A percentile compares a stretch with the other conserved stretches of the same genome.
phyloP scores from a whole-genome alignment of 2,888 invertebrate species.

The Myopa tessellatipennis region DNA sequence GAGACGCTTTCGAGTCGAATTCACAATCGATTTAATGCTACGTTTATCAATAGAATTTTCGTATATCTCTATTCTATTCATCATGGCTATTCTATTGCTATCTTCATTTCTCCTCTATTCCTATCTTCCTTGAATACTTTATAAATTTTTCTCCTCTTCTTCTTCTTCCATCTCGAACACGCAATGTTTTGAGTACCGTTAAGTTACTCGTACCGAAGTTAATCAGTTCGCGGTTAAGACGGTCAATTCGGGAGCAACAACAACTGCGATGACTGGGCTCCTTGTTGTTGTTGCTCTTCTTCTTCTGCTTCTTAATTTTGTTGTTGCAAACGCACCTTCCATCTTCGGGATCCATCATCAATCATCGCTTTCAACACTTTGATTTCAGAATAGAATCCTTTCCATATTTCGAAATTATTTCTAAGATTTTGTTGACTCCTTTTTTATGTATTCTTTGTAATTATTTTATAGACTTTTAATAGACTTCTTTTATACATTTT shows the following conservation, averaged over 20 bases:
- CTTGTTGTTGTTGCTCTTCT: neutral
- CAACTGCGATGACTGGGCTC: neutral
- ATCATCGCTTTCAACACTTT: no score
- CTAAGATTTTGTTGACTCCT: neutral
- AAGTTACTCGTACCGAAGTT: conserved; percentile 11
- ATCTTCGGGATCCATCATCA: no score
- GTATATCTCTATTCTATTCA: neutral
- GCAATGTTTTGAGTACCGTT: no score
- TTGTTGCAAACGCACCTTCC: no score
- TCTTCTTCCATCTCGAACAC: neutral
- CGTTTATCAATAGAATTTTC: neutral
- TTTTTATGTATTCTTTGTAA: neutral
- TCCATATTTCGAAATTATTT: neutral
- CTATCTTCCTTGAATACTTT: neutral
- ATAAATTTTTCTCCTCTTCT: neutral
- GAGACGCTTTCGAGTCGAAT: no score
- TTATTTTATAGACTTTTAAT: neutral
- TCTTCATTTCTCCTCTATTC: neutral
- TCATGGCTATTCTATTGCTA: neutral
- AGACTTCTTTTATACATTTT: neutral
- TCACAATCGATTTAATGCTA: no score
- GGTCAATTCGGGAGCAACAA: conserved; percentile 55
- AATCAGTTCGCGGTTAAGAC: conserved; percentile 57
- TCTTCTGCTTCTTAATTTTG: neutral
- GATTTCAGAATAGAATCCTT: neutral